phyloP scores from a whole-genome alignment of 1,140 invertebrate species.

The Metaphire vulgaris region DNA sequence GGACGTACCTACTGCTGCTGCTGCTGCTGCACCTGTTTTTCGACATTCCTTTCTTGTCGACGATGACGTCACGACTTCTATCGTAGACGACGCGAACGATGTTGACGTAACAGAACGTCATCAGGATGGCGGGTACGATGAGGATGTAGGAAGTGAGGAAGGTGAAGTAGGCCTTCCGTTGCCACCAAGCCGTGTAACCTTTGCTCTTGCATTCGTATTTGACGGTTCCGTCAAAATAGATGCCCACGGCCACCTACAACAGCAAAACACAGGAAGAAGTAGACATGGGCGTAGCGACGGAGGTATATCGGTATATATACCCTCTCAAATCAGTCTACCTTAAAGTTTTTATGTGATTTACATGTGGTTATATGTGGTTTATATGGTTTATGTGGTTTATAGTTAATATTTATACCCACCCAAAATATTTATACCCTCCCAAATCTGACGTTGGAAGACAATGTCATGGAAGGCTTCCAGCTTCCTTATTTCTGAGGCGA shows the following conservation, averaged over 20 bases:
- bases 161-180: slow-evolving; percentile 51
- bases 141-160: slow-evolving; percentile 52
- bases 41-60: background rate
- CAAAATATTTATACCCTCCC: too few relatives aligned
- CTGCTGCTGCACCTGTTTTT: slow-evolving; percentile 16
- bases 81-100: slow-evolving; percentile 51
- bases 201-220: slow-evolving; percentile 44
- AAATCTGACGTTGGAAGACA: too few relatives aligned
- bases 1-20: slow-evolving; percentile 30
- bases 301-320: background rate
- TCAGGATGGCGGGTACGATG: slow-evolving; percentile 49
- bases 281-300: background rate
- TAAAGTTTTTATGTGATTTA: too few relatives aligned
- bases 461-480: too few relatives aligned
- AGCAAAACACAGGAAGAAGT: background rate
- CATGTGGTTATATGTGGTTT: too few relatives aligned
- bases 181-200: slow-evolving; percentile 53
- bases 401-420: too few relatives aligned
- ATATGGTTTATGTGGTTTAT: too few relatives aligned
- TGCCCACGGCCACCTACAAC: slow-evolving; percentile 30
- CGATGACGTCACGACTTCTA: background rate
- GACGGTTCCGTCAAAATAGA: slow-evolving; percentile 36
- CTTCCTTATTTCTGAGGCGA: too few relatives aligned
- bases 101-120: slow-evolving; percentile 53
- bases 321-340: too few relatives aligned